Conservation (phyloP, 2,888 invertebrate genomes). For the Sphinx pinastri region DNA sequence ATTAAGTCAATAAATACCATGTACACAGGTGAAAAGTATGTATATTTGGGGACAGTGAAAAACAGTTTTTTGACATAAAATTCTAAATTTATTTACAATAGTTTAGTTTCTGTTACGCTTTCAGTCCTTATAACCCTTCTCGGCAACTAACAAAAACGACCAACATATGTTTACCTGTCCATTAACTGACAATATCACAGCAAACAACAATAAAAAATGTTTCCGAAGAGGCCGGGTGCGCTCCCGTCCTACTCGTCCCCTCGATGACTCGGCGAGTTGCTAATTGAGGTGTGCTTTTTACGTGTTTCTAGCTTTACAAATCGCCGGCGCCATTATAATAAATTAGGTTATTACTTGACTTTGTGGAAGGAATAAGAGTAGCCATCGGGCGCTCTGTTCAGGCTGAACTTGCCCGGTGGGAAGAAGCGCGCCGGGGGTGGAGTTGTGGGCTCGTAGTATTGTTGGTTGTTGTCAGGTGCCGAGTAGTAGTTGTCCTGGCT, state of each 20-base stretch:
- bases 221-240: slow-evolving; percentile 64
- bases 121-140: slow-evolving; percentile 54
- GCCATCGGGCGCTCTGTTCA: slow-evolving; percentile 94
- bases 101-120: slow-evolving; percentile 63
- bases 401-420: slow-evolving; percentile 92
- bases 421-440: slow-evolving; percentile 90
- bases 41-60: slow-evolving; percentile 23
- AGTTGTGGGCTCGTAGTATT: slow-evolving; percentile 85
- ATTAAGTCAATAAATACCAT: slow-evolving; percentile 24
- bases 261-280: slow-evolving; percentile 74
- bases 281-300: slow-evolving; percentile 76
- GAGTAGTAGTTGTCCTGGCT: slow-evolving; percentile 57
- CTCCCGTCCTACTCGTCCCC: slow-evolving; percentile 56
- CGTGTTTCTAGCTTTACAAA: slow-evolving; percentile 65
- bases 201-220: slow-evolving; percentile 81
- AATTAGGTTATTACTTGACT: slow-evolving; percentile 68
- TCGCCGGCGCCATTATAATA: slow-evolving; percentile 63
- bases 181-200: slow-evolving; percentile 83
- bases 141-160: slow-evolving; percentile 65
- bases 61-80: slow-evolving; percentile 38
- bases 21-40: slow-evolving; percentile 31
- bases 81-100: slow-evolving; percentile 77
- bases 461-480: slow-evolving; percentile 60
- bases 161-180: slow-evolving; percentile 71
- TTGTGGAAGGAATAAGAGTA: slow-evolving; percentile 93